phyloP scores from a whole-genome alignment of 2,888 invertebrate species.

The Parthenolecanium corni region DNA sequence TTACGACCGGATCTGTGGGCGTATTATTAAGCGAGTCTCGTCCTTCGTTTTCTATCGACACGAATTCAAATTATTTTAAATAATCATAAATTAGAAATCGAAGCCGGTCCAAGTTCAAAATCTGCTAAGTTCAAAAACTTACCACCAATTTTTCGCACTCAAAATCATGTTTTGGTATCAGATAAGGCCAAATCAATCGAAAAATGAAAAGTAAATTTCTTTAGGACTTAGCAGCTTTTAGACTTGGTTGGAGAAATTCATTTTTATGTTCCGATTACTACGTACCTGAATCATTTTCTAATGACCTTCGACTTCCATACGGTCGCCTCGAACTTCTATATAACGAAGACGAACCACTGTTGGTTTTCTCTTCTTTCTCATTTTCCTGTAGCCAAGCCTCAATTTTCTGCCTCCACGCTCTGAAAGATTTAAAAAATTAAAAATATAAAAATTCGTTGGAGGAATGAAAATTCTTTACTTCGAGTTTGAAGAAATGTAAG shows the following conservation, averaged over 20 bases:
- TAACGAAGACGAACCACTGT: conserved; percentile 47
- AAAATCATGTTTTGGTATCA: too few relatives aligned
- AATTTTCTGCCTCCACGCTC: conserved; percentile 81
- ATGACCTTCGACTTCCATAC: conserved; percentile 56
- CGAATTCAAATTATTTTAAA: not conserved
- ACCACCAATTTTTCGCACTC: too few relatives aligned
- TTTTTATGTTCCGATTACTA: not conserved
- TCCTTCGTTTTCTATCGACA: conserved; percentile 6
- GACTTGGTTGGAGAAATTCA: not conserved
- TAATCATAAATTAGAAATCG: too few relatives aligned
- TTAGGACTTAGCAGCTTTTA: too few relatives aligned
- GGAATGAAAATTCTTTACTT: not conserved
- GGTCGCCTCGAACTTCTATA: conserved; percentile 54
- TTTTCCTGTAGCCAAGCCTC: conserved; percentile 84
- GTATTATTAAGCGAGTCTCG: conserved; percentile 1
- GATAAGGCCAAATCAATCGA: too few relatives aligned
- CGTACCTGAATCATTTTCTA: conserved; percentile 73
- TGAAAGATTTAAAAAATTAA: conserved; percentile 36
- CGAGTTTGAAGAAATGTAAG: not conserved
- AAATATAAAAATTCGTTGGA: not conserved
- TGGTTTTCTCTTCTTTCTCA: conserved; percentile 64
- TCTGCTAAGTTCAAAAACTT: too few relatives aligned
- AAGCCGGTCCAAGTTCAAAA: too few relatives aligned
- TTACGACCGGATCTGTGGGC: not conserved
- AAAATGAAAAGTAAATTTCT: too few relatives aligned